Conservation (phyloP, 2,113 vertebrate species). For the Copsychus sechellarum region DNA sequence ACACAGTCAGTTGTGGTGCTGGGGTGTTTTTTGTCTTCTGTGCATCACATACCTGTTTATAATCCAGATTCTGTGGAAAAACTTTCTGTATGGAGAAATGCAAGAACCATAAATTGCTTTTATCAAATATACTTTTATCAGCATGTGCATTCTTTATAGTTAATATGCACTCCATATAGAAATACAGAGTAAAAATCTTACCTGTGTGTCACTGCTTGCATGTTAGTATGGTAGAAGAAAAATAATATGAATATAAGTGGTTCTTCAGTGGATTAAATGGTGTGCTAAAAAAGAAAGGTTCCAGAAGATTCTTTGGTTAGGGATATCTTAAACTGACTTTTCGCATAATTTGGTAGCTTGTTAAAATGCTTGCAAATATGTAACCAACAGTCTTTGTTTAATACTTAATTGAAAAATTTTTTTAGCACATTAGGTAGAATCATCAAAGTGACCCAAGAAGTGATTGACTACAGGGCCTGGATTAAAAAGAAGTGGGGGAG, state of each 20-base stretch:
- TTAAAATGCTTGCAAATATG: constrained; percentile 33
- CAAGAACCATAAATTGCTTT: neutral
- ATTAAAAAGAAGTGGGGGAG: constrained; percentile 90
- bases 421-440: constrained; percentile 93
- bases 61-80: neutral
- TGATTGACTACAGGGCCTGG: constrained; percentile 94
- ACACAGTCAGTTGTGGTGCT: neutral
- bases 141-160: neutral
- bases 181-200: neutral
- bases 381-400: constrained; percentile 31
- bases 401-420: neutral
- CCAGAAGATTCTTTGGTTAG: neutral
- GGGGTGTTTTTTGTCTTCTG: neutral
- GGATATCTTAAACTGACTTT: neutral
- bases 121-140: neutral
- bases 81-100: neutral
- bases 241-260: neutral
- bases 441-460: constrained; percentile 95
- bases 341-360: neutral
- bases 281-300: neutral
- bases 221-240: neutral
- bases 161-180: neutral
- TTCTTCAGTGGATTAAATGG: neutral
- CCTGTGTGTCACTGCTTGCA: neutral
- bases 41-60: neutral